These are phyloP conservation scores for Drosophila mulleri DNA, from an alignment of 2,888 invertebrate genomes.

Conservation along the genomic window DNA sequence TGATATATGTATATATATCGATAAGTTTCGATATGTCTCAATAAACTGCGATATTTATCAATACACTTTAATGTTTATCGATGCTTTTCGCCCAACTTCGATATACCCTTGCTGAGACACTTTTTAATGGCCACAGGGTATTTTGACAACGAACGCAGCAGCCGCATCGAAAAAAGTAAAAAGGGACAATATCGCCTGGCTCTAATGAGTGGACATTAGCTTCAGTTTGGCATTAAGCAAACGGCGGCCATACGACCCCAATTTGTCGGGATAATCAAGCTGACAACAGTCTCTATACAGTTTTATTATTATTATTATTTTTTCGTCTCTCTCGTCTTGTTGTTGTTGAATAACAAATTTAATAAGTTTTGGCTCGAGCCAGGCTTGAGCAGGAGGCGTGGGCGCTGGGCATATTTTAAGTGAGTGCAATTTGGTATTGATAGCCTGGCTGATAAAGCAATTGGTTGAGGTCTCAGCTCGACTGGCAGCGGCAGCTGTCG, in stretches of 20 bases:
- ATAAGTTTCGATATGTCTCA: too few relatives aligned
- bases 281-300: slow-evolving; percentile 34
- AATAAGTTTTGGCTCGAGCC: slow-evolving; percentile 14
- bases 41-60: too few relatives aligned
- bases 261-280: slow-evolving; percentile 70
- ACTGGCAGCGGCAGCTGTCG: slow-evolving; percentile 46
- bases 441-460: slow-evolving; percentile 59
- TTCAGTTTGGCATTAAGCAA: slow-evolving; percentile 46
- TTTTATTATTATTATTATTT: slow-evolving; percentile 8
- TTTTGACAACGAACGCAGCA: background rate
- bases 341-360: slow-evolving; percentile 29
- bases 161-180: background rate
- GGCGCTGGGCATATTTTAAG: slow-evolving; percentile 52
- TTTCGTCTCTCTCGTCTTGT: background rate
- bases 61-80: too few relatives aligned
- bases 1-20: too few relatives aligned
- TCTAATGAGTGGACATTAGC: slow-evolving; percentile 76
- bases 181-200: slow-evolving; percentile 36
- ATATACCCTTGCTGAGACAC: background rate
- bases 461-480: slow-evolving; percentile 30
- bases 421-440: slow-evolving; percentile 74
- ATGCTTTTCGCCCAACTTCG: background rate
- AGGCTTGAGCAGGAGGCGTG: background rate
- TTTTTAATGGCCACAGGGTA: slow-evolving; percentile 14
- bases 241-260: slow-evolving; percentile 40